Evolutionary conservation across 2,797 vertebrate species (phyloP).

Genomic region (Mionectes olivaceus): DNA sequence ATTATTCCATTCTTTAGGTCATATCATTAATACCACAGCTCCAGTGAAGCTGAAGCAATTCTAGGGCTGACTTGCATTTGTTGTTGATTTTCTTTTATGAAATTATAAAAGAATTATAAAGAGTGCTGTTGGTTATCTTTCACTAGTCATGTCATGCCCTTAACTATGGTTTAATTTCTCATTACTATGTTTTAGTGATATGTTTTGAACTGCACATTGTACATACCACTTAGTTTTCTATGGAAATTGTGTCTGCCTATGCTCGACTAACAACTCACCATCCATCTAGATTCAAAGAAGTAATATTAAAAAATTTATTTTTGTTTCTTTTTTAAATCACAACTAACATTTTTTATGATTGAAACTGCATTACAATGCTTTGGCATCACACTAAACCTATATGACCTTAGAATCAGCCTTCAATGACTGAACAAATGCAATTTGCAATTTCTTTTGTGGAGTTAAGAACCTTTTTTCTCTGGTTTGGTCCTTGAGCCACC

Average conservation of each 20-base stretch:
- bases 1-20: neutral
- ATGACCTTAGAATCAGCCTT: neutral
- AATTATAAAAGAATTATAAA: neutral
- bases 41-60: constrained; percentile 10
- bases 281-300: neutral
- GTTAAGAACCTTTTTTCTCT: neutral
- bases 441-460: neutral
- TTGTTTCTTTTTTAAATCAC: neutral
- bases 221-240: neutral
- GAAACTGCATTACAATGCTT: neutral
- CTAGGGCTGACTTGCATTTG: neutral
- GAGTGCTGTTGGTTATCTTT: neutral
- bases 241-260: neutral
- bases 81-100: neutral
- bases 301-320: neutral
- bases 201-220: neutral
- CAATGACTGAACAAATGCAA: neutral
- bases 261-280: neutral
- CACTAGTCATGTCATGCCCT: neutral
- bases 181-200: neutral
- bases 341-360: neutral
- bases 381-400: neutral
- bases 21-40: neutral
- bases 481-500: neutral
- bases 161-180: neutral